Evolutionary conservation across 2,797 vertebrate species (phyloP).

Genomic region (Leucoraja ocellata): DNA sequence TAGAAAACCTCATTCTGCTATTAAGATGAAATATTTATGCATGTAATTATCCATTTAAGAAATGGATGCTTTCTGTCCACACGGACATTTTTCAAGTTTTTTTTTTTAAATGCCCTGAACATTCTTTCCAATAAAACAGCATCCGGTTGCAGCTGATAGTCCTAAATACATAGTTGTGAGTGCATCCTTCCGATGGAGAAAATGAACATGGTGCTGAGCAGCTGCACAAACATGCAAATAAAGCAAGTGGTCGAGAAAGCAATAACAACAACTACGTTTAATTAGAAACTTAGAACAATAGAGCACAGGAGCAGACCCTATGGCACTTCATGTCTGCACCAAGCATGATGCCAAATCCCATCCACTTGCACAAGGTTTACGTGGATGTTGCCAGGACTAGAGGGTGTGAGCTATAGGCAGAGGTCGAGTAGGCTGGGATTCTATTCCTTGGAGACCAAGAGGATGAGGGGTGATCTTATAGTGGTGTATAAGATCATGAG

Average conservation of each 20-base stretch:
- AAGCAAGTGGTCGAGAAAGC: background rate
- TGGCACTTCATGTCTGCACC: too few relatives aligned
- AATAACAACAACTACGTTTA: background rate
- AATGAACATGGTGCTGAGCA: slow-evolving; percentile 1
- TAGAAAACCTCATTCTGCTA: background rate
- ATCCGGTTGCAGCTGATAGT: slow-evolving; percentile 6
- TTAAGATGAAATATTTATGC: background rate
- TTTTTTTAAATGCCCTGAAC: background rate
- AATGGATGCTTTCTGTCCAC: background rate
- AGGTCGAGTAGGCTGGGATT: too few relatives aligned
- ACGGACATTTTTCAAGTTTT: background rate
- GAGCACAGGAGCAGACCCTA: too few relatives aligned
- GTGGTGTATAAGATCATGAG: too few relatives aligned
- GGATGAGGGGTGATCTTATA: too few relatives aligned
- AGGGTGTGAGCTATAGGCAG: too few relatives aligned
- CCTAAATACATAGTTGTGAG: slow-evolving; percentile 14
- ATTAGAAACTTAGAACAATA: too few relatives aligned
- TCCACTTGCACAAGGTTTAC: too few relatives aligned
- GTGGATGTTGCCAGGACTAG: too few relatives aligned
- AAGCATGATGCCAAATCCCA: too few relatives aligned
- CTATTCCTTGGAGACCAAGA: too few relatives aligned
- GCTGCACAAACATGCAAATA: background rate
- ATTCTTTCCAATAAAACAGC: background rate
- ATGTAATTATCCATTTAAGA: background rate
- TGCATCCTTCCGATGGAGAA: background rate